Evolutionary conservation across 2,888 invertebrate genomes (phyloP).

Genomic region (Ecliptopera silaceata): DNA sequence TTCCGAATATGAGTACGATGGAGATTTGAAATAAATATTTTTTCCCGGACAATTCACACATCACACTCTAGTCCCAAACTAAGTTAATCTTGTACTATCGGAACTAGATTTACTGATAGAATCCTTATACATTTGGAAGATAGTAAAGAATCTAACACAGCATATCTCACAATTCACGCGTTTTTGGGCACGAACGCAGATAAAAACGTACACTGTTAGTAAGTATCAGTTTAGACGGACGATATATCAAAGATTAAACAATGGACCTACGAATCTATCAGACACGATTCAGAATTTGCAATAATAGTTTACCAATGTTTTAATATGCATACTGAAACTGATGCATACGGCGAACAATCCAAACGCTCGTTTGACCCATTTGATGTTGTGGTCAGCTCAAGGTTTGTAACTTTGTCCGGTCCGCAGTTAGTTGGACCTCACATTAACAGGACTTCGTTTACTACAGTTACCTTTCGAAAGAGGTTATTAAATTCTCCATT

Average conservation of each 20-base stretch:
- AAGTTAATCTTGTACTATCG: no score
- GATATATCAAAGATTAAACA: background rate
- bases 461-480: background rate
- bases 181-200: background rate
- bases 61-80: no score
- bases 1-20: no score
- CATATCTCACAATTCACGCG: background rate
- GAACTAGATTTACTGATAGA: no score
- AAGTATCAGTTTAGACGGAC: background rate
- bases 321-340: background rate
- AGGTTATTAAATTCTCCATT: background rate
- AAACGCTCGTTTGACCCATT: background rate
- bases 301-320: background rate
- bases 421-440: background rate
- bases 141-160: no score
- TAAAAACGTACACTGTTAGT: background rate
- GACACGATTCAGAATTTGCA: background rate
- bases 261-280: background rate
- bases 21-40: no score
- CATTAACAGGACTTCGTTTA: background rate
- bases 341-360: background rate
- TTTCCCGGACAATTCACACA: no score
- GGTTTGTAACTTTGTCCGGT: constrained; percentile 8
- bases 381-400: constrained; percentile 9
- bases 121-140: no score